phyloP scores from a whole-genome alignment of 2,888 invertebrate genomes.

The Ornithoptera alexandrae region DNA sequence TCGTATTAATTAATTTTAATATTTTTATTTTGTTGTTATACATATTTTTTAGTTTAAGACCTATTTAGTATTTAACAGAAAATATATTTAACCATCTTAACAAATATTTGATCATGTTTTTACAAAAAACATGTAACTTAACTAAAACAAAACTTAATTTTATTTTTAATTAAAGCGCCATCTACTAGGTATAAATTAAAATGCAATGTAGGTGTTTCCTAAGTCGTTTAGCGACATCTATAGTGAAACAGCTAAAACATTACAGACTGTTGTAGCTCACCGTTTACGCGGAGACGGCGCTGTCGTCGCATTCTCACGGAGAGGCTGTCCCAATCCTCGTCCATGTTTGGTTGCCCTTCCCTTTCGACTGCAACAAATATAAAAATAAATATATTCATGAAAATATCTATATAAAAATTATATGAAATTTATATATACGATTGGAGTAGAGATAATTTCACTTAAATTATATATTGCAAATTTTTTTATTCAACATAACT shows the following conservation, averaged over 20 bases:
- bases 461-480: too few relatives aligned
- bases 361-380: constrained; percentile 57
- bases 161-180: constrained; percentile 5
- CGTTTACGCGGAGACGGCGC: constrained; percentile 72
- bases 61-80: too few relatives aligned
- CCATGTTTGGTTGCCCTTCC: constrained; percentile 82
- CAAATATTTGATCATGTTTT: too few relatives aligned
- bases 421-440: not conserved
- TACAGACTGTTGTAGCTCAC: constrained; percentile 52
- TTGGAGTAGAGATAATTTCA: too few relatives aligned
- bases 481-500: too few relatives aligned
- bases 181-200: constrained; percentile 28
- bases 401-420: not conserved
- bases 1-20: too few relatives aligned
- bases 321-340: constrained; percentile 89
- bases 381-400: constrained; percentile 5
- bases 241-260: constrained; percentile 35
- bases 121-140: too few relatives aligned
- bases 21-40: too few relatives aligned
- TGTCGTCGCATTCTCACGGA: constrained; percentile 87
- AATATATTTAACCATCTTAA: too few relatives aligned
- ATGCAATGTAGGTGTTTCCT: not conserved
- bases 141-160: not conserved
- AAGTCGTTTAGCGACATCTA: constrained; percentile 39
- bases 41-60: too few relatives aligned